A percentile compares a stretch with the other conserved stretches of the same genome.
phyloP scores from a whole-genome alignment of 2,888 invertebrate genomes.

The Drosophila kambysellisi region DNA sequence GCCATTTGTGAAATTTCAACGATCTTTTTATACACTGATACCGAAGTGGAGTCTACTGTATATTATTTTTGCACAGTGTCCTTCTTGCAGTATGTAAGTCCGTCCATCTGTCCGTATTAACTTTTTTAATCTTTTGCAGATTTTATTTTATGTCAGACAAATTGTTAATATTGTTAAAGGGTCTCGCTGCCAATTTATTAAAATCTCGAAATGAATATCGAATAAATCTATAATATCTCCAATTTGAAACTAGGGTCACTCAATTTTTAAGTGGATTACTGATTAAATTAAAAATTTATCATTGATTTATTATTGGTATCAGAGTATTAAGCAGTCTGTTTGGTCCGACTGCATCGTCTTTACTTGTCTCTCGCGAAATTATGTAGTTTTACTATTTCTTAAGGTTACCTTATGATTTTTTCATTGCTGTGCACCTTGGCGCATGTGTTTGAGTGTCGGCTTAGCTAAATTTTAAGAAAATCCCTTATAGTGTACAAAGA shows the following conservation, averaged over 20 bases:
- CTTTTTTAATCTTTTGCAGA: neutral
- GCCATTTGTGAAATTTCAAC: slow-evolving; percentile 62
- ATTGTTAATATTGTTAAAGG: neutral
- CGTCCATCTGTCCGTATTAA: neutral
- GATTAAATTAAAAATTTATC: neutral
- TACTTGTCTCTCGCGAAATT: slow-evolving; percentile 2
- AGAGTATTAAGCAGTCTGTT: slow-evolving; percentile 1
- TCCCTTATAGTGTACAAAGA: slow-evolving; percentile 97
- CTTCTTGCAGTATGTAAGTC: neutral
- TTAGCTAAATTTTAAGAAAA: slow-evolving; percentile 86
- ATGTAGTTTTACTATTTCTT: slow-evolving; percentile 28
- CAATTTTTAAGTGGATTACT: neutral
- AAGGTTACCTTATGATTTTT: slow-evolving; percentile 21
- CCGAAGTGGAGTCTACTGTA: neutral
- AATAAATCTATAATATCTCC: neutral
- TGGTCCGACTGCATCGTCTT: neutral
- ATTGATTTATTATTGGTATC: neutral
- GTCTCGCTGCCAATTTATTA: neutral
- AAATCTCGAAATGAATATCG: neutral
- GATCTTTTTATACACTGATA: slow-evolving; percentile 1
- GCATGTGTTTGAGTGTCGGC: slow-evolving; percentile 60
- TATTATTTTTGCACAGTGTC: neutral
- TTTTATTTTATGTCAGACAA: neutral
- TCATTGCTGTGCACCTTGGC: slow-evolving; percentile 39
- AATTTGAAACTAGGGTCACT: neutral